Percentiles rank a stretch among this genome's conserved stretches.
Evolutionary conservation across 2,113 vertebrate species (phyloP).

Genomic region (Eptatretus burgeri): DNA sequence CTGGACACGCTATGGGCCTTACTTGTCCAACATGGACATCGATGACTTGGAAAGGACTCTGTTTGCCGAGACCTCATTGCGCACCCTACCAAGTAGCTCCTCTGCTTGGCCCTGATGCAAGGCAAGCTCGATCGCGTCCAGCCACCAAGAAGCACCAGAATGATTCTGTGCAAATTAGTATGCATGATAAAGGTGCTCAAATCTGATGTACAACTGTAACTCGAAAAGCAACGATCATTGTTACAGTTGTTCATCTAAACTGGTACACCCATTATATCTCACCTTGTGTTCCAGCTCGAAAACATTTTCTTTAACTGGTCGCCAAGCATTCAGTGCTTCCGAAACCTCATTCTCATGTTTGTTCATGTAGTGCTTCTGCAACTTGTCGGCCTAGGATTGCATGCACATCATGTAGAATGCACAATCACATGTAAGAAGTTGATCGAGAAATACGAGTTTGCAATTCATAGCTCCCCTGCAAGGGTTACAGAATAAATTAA

Average conservation of each 20-base stretch:
- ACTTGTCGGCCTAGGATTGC: constrained; percentile 37
- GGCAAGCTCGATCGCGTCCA: constrained; percentile 51
- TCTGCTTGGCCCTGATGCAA: constrained; percentile 43
- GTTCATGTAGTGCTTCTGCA: constrained; percentile 80
- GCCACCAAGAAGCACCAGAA: constrained; percentile 54
- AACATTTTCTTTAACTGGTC: constrained; percentile 52
- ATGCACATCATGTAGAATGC: background rate
- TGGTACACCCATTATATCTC: background rate
- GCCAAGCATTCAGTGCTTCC: constrained; percentile 39
- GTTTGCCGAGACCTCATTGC: constrained; percentile 59
- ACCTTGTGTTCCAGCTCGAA: constrained; percentile 63
- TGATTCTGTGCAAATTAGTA: constrained; percentile 15
- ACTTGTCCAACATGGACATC: constrained; percentile 89
- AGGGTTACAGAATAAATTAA: too few relatives aligned
- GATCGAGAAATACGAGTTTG: too few relatives aligned
- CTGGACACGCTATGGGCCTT: constrained; percentile 13
- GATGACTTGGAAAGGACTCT: constrained; percentile 58
- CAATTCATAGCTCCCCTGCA: too few relatives aligned
- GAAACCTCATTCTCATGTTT: constrained; percentile 75
- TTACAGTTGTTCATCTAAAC: too few relatives aligned
- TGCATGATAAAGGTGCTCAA: too few relatives aligned
- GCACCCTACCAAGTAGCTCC: constrained; percentile 53
- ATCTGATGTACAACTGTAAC: too few relatives aligned
- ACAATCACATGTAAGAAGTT: too few relatives aligned
- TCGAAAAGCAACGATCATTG: too few relatives aligned